Percentiles rank a stretch among this genome's conserved stretches.
These are phyloP conservation scores for Myanophis thanlyinensis DNA, from an alignment of 2,113 vertebrate species.

Conservation along the genomic window DNA sequence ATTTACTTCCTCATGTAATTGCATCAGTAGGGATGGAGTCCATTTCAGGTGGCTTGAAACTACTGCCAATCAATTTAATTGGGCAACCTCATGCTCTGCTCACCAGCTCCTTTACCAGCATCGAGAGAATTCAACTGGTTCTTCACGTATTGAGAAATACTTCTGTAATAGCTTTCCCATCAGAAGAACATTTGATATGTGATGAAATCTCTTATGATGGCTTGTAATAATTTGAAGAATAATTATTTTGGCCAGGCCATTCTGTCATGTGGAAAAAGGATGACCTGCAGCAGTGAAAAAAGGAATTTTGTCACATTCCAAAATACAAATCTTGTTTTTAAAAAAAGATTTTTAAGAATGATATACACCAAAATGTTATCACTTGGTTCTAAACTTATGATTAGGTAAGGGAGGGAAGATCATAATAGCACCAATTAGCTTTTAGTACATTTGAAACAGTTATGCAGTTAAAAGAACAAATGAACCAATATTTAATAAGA, in stretches of 20 bases:
- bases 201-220: background rate
- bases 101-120: background rate
- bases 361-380: background rate
- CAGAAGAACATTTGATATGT: background rate
- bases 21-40: background rate
- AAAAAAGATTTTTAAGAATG: background rate
- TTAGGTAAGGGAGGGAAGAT: background rate
- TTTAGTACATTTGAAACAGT: constrained; percentile 28
- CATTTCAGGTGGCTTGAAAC: background rate
- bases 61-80: background rate
- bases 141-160: no score
- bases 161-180: background rate
- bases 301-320: background rate
- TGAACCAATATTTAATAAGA: constrained; percentile 53
- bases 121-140: background rate
- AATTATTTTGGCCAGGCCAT: background rate
- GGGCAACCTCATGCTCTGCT: background rate
- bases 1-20: background rate
- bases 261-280: background rate
- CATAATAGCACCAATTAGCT: background rate
- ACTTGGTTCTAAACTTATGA: background rate
- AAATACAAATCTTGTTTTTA: background rate
- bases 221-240: background rate
- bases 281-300: background rate
- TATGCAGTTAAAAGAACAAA: constrained; percentile 50